phyloP scores from a whole-genome alignment of 2,888 invertebrate genomes.

The Brachyptera risi region DNA sequence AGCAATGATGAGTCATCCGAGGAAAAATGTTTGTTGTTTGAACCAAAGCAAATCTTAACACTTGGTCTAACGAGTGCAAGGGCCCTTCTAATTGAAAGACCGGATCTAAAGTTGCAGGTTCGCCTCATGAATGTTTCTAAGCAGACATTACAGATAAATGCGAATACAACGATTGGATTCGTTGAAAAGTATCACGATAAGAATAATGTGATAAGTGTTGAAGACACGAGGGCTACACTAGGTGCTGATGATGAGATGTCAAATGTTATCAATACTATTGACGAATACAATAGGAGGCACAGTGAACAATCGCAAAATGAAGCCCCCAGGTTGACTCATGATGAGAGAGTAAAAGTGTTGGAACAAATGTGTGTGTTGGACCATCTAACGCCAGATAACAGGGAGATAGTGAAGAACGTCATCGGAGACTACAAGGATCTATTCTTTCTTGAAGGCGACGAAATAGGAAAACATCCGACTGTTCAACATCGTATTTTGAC shows the following conservation, averaged over 20 bases:
- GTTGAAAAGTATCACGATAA: no score
- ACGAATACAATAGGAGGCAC: no score
- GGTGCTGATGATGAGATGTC: no score
- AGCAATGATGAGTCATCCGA: neutral
- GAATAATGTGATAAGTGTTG: no score
- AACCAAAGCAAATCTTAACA: neutral
- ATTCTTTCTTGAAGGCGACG: neutral
- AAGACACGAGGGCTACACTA: no score
- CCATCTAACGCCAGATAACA: neutral
- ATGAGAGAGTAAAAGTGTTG: no score
- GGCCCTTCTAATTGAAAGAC: neutral
- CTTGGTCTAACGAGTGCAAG: neutral
- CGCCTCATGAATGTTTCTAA: neutral
- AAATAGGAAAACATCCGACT: neutral
- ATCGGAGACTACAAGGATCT: neutral
- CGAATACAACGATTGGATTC: neutral
- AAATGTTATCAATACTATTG: no score
- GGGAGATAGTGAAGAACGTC: neutral
- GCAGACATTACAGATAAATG: neutral
- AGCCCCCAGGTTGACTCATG: no score
- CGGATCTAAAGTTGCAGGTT: neutral
- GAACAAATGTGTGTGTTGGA: neutral
- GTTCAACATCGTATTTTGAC: neutral
- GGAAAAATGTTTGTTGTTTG: neutral
- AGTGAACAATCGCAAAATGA: no score